Conservation (phyloP, 2,797 vertebrate species). For the Apogon talboti region DNA sequence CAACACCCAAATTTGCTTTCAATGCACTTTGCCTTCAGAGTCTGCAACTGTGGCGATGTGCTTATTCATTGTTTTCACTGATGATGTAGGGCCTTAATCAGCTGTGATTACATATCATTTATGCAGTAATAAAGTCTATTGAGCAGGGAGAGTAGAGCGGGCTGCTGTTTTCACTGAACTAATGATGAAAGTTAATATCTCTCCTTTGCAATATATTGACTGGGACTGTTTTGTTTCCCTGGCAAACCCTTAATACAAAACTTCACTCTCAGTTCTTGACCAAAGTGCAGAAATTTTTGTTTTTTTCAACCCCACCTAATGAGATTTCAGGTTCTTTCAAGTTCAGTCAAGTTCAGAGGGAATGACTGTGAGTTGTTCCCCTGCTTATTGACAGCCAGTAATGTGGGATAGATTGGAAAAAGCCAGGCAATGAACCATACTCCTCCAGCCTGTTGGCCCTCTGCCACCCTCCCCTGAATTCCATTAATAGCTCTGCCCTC, state of each 20-base stretch:
- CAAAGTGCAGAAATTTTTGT: constrained; percentile 18
- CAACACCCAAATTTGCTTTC: constrained; percentile 67
- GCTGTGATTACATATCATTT: constrained; percentile 64
- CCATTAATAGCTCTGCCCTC: constrained; percentile 78
- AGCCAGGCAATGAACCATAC: constrained; percentile 54
- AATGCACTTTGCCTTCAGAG: constrained; percentile 64
- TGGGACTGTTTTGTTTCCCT: constrained; percentile 19
- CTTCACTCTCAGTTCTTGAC: constrained; percentile 14
- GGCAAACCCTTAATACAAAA: constrained; percentile 16
- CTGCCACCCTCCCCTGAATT: constrained; percentile 59
- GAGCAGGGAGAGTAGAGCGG: constrained; percentile 35
- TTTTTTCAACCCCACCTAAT: constrained; percentile 32
- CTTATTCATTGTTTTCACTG: constrained; percentile 55
- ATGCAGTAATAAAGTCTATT: constrained; percentile 46
- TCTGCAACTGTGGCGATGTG: constrained; percentile 30
- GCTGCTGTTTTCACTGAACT: constrained; percentile 37
- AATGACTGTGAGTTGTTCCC: constrained; percentile 39
- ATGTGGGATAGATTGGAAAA: constrained; percentile 68
- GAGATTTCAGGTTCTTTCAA: constrained; percentile 60
- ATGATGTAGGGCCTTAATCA: constrained; percentile 61
- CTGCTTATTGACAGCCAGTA: constrained; percentile 68
- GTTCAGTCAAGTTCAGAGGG: constrained; percentile 48
- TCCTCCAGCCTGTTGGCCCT: constrained; percentile 56
- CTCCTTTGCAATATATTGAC: constrained; percentile 32
- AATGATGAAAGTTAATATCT: constrained; percentile 47